Evolutionary conservation across 2,797 vertebrate species (phyloP).

Genomic region (Lemur catta): DNA sequence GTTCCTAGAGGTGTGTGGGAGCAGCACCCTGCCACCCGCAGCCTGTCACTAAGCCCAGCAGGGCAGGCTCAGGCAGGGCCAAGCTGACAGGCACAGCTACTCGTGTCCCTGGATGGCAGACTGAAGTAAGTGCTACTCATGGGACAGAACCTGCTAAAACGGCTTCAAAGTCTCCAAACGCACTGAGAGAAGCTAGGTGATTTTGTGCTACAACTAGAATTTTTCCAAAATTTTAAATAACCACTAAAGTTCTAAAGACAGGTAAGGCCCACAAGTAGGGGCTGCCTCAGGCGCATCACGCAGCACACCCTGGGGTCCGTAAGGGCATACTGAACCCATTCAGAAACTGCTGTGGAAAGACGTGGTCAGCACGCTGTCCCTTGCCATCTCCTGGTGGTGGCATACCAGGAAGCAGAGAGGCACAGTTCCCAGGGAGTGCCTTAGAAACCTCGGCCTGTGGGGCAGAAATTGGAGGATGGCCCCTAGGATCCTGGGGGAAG

Average conservation of each 20-base stretch:
- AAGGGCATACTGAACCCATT: neutral
- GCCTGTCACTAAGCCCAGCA: neutral
- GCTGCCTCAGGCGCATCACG: neutral
- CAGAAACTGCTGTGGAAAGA: neutral
- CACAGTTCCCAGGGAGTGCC: neutral
- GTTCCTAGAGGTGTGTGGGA: neutral
- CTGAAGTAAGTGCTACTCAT: neutral
- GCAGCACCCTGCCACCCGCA: neutral
- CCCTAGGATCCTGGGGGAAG: neutral
- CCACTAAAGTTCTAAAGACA: neutral
- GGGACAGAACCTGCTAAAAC: neutral
- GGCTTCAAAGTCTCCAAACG: neutral
- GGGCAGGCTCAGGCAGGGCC: neutral
- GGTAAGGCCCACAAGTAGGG: neutral
- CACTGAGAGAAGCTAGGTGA: neutral
- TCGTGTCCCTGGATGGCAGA: neutral
- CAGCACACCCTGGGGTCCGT: neutral
- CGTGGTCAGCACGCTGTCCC: neutral
- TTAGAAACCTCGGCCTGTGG: neutral
- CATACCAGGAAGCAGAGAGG: neutral
- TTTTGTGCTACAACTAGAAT: neutral
- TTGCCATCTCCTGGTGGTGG: neutral
- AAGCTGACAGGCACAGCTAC: neutral
- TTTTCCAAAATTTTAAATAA: neutral
- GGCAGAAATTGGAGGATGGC: neutral